Evolutionary conservation across 2,113 vertebrate genomes (phyloP).

Genomic region (Lipotes vexillifer): DNA sequence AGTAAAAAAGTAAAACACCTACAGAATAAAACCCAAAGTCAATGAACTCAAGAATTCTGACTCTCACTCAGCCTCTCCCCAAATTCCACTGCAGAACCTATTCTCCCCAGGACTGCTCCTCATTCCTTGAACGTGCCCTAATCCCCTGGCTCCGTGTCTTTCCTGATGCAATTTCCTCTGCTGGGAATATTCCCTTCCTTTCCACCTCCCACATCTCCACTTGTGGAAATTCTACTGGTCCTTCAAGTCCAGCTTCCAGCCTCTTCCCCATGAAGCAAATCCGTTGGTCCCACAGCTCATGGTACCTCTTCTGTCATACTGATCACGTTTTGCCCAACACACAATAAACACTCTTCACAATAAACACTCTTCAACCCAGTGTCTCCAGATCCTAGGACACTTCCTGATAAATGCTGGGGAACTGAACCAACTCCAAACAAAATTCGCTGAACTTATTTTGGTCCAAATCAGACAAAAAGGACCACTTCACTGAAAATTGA

Average conservation of each 20-base stretch:
- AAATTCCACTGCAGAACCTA: neutral
- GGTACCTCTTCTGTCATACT: neutral
- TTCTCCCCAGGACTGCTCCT: neutral
- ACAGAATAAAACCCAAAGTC: neutral
- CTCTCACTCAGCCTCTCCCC: neutral
- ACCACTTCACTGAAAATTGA: neutral
- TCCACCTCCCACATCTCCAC: neutral
- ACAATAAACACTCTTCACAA: neutral
- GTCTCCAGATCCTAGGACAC: neutral
- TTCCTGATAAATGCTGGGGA: neutral
- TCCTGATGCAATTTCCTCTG: neutral
- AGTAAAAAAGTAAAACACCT: neutral
- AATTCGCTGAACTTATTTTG: neutral
- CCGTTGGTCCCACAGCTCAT: neutral
- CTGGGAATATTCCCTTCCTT: neutral
- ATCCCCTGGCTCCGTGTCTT: neutral
- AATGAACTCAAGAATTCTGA: neutral
- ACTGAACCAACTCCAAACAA: neutral
- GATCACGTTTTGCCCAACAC: rapidly evolving
- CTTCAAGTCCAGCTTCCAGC: neutral
- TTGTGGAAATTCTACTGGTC: neutral
- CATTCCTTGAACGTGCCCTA: neutral
- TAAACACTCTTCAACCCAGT: neutral
- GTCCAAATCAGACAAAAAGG: neutral
- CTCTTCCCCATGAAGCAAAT: neutral